Base-by-base conservation (phyloP, 1,140 invertebrate species). In the Platorchestia sp. region DNA sequence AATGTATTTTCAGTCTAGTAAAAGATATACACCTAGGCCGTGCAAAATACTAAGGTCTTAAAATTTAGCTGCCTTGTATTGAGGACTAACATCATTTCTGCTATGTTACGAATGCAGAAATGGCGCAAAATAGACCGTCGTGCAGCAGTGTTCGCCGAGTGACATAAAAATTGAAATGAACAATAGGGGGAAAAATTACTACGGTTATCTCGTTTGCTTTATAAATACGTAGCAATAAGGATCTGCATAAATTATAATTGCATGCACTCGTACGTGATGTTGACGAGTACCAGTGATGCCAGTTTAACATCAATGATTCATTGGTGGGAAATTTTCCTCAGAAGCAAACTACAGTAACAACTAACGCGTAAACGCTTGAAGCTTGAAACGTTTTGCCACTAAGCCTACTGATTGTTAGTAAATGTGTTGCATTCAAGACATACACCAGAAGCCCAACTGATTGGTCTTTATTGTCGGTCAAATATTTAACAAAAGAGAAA, bases 391-490 rank as follows among this genome's bases (percentile, higher is more conserved):
- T 75, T 75, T 75, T 75, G 27, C 59, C 59, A 75, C 59, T 10
- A 75, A 75, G 59, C 10, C 59, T 1, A 75, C 59, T 36, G 1
- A 36, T 75, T 75, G 59, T 75, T 75, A 75, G 59, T 75, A 75
- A 27, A 27, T 3, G 27, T 22, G 59, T 75, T 75, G 36, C 27
- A 10, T 27, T 19, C 59, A 75, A 36, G 59, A 75, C 36, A 36
- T 75, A 89, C 87, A 89, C 87, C 87, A 89, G 87, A 89, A 89
- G 40, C 45, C 91, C 91, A 93, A 19, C 10, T 93, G 40, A 16
- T 47, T 93, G 43, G 91, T 93, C 91, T 93, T 93, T 93, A 93
- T 93, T 45, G 91, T 93, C 91, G 45, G 91, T 93, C 91, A 40
- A 45, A n/a, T 45, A 45, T 93, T 36, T 43, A 93, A 75, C 59